Base-by-base conservation (phyloP, 2,888 invertebrate species). In the Drosophila cracens region DNA sequence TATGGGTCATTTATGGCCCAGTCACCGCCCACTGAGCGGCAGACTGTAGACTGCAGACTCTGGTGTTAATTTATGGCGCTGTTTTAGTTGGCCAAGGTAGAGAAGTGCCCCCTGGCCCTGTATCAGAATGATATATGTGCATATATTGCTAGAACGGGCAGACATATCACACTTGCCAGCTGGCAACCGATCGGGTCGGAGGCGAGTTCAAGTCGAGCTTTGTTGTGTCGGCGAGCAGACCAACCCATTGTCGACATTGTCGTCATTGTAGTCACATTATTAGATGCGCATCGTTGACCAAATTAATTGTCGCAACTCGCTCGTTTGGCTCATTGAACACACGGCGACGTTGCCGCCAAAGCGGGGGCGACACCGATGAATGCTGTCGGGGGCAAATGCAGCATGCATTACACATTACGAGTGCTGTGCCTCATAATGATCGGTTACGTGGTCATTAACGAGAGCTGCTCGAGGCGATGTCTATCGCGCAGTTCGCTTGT, bases 181-280 rank as follows among this genome's bases (percentile, higher is more conserved):
- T 83, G 87, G 64, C 51, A 36, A 10, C 54, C 6, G 25, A 36
- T 54, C 54, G 46, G 46, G 4, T 46, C 46, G 49, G 49, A 21
- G 43, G 46, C n/a, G 52, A 56, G 53, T 67, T 48, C 52, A 63
- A 79, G 76, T 53, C 67, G 48, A 82, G 82, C 74, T 80, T 81
- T 81, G 79, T 65, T 68, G 65, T 13, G 11, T 51, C 13, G 27
- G 18, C 49, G 27, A 29, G 27, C 46, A 25, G n/a, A 34, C 21
- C 48, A 43, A 51, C 48, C 70, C 79, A 46, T 46, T 46, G 43
- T 43, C 43, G 18, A 8, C 82, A 85, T 83, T 83, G 82, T 84
- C 83, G 82, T 73, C 83, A 82, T 87, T 86, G 81, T 83, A 84
- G 78, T 70, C 82, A 81, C 85, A 90, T 88, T 89, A 90, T 89